A percentile compares a stretch with the other conserved stretches of the same genome.
Evolutionary conservation across 2,113 vertebrate genomes (phyloP).

Genomic region (Illadopsis cleaveri): DNA sequence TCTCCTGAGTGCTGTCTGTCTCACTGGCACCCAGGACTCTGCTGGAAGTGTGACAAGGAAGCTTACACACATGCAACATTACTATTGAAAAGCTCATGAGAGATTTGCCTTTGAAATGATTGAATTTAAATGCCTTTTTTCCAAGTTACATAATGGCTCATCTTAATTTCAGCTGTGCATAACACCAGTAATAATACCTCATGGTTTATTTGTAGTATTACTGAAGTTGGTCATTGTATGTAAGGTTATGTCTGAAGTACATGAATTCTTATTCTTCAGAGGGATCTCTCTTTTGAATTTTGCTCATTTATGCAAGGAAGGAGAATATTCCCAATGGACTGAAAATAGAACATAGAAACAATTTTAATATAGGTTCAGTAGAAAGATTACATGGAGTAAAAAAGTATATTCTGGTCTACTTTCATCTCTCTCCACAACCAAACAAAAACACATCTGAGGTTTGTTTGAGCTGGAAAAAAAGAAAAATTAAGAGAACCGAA

Average conservation of each 20-base stretch:
- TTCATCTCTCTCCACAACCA: background rate
- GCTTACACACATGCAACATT: background rate
- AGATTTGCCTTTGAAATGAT: background rate
- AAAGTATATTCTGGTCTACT: background rate
- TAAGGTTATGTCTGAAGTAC: background rate
- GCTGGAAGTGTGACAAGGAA: background rate
- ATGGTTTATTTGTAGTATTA: background rate
- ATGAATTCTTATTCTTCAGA: background rate
- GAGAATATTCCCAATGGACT: background rate
- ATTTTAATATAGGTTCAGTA: background rate
- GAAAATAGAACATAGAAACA: background rate
- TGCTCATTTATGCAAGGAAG: background rate
- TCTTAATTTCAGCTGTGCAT: background rate
- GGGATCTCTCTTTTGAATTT: background rate
- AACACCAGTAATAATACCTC: background rate
- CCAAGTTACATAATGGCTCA: background rate
- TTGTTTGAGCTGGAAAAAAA: background rate
- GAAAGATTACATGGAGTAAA: background rate
- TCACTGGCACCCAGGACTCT: background rate
- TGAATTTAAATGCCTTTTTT: background rate
- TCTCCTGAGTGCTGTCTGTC: too few species aligned
- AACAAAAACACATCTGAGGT: background rate
- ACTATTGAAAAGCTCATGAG: background rate
- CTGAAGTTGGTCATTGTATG: background rate
- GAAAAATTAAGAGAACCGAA: background rate